Conservation (phyloP, 53 echinoderm and acorn worm species). For the Patiria pectinifera region DNA sequence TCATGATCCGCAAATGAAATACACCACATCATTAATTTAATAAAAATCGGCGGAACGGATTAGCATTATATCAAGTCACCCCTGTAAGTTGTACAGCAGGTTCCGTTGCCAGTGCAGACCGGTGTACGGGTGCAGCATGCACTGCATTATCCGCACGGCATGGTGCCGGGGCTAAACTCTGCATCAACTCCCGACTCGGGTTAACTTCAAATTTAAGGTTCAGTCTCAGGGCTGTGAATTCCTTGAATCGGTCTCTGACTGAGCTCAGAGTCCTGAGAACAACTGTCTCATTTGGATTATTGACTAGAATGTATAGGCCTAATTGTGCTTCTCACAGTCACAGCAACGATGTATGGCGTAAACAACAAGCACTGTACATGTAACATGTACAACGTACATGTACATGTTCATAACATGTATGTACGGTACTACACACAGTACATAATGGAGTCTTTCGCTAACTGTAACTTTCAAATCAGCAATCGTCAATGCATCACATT, state of each 20-base stretch:
- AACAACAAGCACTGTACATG: too few species aligned
- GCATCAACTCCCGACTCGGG: conserved; percentile 26
- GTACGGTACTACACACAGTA: too few species aligned
- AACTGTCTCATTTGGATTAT: not conserved
- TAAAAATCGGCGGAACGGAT: not conserved
- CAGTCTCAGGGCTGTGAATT: not conserved
- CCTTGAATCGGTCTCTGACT: not conserved
- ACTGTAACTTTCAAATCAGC: too few species aligned
- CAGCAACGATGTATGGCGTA: too few species aligned
- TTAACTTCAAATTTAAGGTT: conserved; percentile 16
- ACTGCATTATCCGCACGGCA: conserved; percentile 24
- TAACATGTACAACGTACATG: too few species aligned
- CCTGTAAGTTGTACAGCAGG: not conserved
- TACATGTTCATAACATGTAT: too few species aligned
- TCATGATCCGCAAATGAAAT: conserved; percentile 26
- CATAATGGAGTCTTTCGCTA: too few species aligned
- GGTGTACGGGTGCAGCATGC: not conserved
- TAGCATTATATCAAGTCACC: not conserved
- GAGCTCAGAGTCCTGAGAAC: not conserved
- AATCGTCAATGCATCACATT: too few species aligned
- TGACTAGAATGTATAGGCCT: too few species aligned
- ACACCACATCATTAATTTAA: conserved; percentile 28
- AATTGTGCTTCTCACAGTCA: too few species aligned
- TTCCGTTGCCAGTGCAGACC: not conserved
- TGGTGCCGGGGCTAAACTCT: conserved; percentile 11